phyloP scores from a whole-genome alignment of 2,888 invertebrate species.

The Latheticus oryzae region DNA sequence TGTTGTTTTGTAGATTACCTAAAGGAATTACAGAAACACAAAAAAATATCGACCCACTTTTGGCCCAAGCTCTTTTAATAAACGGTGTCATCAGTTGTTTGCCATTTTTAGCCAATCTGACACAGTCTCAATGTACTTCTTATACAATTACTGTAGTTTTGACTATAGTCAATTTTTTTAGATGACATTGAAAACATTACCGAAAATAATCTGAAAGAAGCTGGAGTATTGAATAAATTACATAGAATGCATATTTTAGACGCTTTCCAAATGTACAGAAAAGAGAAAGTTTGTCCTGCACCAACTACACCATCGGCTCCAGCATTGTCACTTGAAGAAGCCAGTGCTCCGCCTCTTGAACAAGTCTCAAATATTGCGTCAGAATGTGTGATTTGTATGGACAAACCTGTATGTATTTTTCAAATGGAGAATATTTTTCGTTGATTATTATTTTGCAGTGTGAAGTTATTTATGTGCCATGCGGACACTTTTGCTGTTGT shows the following conservation, averaged over 20 bases:
- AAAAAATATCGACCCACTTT: constrained; percentile 73
- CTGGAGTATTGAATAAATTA: constrained; percentile 69
- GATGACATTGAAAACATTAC: constrained; percentile 67
- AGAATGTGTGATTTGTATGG: constrained; percentile 90
- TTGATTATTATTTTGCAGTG: constrained; percentile 67
- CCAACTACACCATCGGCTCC: constrained; percentile 55
- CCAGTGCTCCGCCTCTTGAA: constrained; percentile 60
- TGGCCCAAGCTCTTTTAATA: constrained; percentile 76
- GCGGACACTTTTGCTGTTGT: constrained; percentile 90
- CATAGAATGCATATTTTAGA: constrained; percentile 74
- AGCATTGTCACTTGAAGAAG: constrained; percentile 48
- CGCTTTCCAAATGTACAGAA: constrained; percentile 73
- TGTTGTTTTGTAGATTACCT: no score
- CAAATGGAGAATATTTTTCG: constrained; percentile 1
- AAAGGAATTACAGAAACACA: constrained; percentile 73
- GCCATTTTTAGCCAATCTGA: constrained; percentile 76
- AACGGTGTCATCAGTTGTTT: constrained; percentile 81
- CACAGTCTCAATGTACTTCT: constrained; percentile 67
- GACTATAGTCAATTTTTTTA: constrained; percentile 43
- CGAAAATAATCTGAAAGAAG: constrained; percentile 69
- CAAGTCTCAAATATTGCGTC: constrained; percentile 37
- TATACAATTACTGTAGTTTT: no score
- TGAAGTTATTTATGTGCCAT: constrained; percentile 85
- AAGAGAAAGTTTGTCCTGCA: constrained; percentile 45
- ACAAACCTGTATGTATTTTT: constrained; percentile 70